Base-by-base conservation (phyloP, 2,113 vertebrate species). In the Dolichotis patagonum region DNA sequence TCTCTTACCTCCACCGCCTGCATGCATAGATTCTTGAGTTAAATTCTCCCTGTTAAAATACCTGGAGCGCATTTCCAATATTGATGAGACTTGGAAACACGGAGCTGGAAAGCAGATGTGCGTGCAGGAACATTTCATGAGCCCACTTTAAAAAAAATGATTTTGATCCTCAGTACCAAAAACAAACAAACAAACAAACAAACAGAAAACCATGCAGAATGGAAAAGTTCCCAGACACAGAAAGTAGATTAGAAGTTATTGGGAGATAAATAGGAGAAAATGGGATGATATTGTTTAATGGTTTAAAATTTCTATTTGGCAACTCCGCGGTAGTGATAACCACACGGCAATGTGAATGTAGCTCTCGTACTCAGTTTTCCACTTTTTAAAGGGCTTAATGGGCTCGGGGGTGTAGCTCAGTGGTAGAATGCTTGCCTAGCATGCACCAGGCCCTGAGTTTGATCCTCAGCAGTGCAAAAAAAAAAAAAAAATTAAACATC, bases 31-130 rank as follows among this genome's bases (percentile, higher is more conserved):
- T 56, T 46, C 65, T 7, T 14, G 54, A 20, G 7, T 63, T 81
- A n/a, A 85, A 30, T 71, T 90, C 30, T 81, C n/a, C 77, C 58
- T 58, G 10, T 65, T 69, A 96, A 63, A 90, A 63, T 24, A 93
- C 19, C 81, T 80, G 11, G 13, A 35, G 26, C 60, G 49, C 4
- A 30, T 43, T 73, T 41, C 78, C 19, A 73, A 28, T 30, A 19
- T 4, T 0, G 16, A 65, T 65, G 41, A 88, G 81, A 2, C 67
- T 54, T n/a, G 30, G 38, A 92, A 92, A n/a, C 5, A 46, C 54
- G 14, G 38, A 20, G 32, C 41, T 92, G 30, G 88, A 16, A 88
- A 88, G 1, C 28, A 41, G 75, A 87, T 5, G 17, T 35, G 54
- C 62, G 38, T 14, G 35, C 28, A 54, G 43, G 52, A 17, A 52